Evolutionary conservation across 2,113 vertebrate species (phyloP).

Genomic region (Setophaga coronata): DNA sequence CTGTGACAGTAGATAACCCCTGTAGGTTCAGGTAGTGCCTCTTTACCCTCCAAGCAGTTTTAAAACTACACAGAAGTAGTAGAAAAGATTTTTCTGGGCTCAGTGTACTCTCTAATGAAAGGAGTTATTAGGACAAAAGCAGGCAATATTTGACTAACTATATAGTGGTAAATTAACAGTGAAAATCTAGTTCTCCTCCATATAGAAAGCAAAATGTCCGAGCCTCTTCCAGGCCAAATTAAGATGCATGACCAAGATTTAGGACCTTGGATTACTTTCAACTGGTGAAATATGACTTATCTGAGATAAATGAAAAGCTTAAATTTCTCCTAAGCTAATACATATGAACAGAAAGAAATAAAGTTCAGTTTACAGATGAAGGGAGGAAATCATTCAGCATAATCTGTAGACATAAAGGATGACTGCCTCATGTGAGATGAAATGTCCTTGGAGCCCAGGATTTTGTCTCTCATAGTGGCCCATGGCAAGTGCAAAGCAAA

Average conservation of each 20-base stretch:
- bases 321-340: constrained; percentile 6
- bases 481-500: not conserved
- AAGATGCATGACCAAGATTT: constrained; percentile 3
- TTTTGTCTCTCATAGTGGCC: not conserved
- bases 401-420: not conserved
- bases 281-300: not conserved
- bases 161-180: not conserved
- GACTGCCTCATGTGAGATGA: not conserved
- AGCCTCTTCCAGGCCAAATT: not conserved
- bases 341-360: not conserved
- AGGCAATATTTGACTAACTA: not conserved
- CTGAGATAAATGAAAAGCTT: constrained; percentile 29
- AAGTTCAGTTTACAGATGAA: not conserved
- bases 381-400: constrained; percentile 14
- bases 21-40: not conserved
- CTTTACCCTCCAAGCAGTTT: not conserved
- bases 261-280: constrained; percentile 26
- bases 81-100: not conserved
- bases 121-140: not conserved
- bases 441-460: not conserved
- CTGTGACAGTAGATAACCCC: not conserved
- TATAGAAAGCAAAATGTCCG: not conserved
- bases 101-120: not conserved
- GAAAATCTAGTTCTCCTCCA: not conserved
- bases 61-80: not conserved